Conservation (phyloP, 2,797 vertebrate genomes). For the Oreochromis grahami region DNA sequence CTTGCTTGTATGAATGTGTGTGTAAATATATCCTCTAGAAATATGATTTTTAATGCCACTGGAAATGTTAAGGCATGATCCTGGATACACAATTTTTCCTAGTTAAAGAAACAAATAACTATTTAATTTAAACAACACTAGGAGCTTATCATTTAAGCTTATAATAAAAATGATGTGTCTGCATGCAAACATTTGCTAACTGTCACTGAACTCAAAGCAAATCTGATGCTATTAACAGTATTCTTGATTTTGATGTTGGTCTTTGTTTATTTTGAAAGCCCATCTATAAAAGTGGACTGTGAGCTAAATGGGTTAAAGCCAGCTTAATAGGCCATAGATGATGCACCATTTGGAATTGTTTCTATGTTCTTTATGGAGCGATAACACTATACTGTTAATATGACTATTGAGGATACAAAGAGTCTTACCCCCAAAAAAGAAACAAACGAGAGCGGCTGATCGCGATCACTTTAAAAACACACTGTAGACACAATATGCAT, state of each 20-base stretch:
- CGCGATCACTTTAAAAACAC: not conserved
- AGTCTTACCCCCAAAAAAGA: rapidly evolving
- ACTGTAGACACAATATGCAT: not conserved
- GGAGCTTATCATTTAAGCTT: not conserved
- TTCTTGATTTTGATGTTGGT: not conserved
- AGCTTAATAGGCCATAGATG: not conserved
- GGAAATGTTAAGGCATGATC: not conserved
- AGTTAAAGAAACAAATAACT: not conserved
- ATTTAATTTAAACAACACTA: not conserved
- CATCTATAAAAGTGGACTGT: not conserved
- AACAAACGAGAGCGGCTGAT: not conserved
- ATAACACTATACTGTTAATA: not conserved
- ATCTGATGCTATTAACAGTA: not conserved
- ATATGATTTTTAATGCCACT: not conserved
- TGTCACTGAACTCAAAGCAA: not conserved
- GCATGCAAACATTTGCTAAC: not conserved
- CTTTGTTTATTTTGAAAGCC: not conserved
- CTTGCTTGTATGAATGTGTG: not conserved
- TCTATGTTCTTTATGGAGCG: not conserved
- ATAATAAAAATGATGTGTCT: not conserved
- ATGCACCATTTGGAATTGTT: not conserved
- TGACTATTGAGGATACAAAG: not conserved
- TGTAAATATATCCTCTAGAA: not conserved
- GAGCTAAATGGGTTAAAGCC: not conserved
- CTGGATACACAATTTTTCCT: not conserved